phyloP scores from a whole-genome alignment of 1,140 invertebrate genomes.

The Hesperophylax magnus region DNA sequence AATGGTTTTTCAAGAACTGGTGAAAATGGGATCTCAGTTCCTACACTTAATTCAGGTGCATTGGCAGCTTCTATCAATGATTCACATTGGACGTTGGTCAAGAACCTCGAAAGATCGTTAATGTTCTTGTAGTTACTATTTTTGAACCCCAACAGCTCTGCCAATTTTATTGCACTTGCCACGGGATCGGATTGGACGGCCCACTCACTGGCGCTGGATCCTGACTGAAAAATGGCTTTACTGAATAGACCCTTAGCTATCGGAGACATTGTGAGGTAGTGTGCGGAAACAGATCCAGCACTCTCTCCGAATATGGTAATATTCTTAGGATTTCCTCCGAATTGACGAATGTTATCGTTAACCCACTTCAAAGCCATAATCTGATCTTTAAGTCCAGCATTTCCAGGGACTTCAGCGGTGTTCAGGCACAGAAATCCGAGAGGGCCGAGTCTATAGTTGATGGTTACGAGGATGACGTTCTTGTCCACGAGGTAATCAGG shows the following conservation, averaged over 20 bases:
- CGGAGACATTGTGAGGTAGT: slow-evolving; percentile 58
- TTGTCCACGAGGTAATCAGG: slow-evolving; percentile 71
- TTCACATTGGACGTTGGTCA: slow-evolving; percentile 48
- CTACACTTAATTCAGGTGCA: slow-evolving; percentile 57
- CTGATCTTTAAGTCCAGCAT: slow-evolving; percentile 81
- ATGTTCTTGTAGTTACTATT: slow-evolving; percentile 61
- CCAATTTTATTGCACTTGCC: slow-evolving; percentile 70
- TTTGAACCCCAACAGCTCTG: slow-evolving; percentile 68
- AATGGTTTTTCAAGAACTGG: slow-evolving; percentile 51
- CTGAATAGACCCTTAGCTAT: slow-evolving; percentile 58
- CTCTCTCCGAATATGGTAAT: slow-evolving; percentile 80
- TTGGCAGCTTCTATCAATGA: slow-evolving; percentile 57
- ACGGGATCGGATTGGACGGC: slow-evolving; percentile 68
- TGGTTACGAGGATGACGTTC: slow-evolving; percentile 72
- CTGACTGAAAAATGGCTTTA: slow-evolving; percentile 68
- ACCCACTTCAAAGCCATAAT: slow-evolving; percentile 77
- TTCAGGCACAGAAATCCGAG: slow-evolving; percentile 80
- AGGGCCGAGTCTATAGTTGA: slow-evolving; percentile 76
- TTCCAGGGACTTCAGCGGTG: slow-evolving; percentile 76
- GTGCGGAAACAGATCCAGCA: slow-evolving; percentile 70
- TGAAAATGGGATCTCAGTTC: slow-evolving; percentile 26
- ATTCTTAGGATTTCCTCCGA: slow-evolving; percentile 78
- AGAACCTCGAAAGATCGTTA: slow-evolving; percentile 61
- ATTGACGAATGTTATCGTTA: slow-evolving; percentile 76
- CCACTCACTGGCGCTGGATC: slow-evolving; percentile 74